Evolutionary conservation across 2,113 vertebrate species (phyloP), one percentile per base, ranked within the genome.

Genomic region (Antigone vipio): DNA sequence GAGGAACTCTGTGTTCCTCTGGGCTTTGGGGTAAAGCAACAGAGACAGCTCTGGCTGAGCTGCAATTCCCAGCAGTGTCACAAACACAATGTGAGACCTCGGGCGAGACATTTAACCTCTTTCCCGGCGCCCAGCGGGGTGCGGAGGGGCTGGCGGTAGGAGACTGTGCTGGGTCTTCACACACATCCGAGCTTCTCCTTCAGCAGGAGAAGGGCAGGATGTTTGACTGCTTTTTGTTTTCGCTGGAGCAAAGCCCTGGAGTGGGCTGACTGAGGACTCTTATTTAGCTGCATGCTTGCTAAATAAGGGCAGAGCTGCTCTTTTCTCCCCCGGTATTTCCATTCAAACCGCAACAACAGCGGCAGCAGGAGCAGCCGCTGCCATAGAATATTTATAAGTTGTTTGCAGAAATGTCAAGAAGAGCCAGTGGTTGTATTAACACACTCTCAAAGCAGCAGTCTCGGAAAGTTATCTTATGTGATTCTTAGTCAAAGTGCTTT

Each of bases 381-480:
- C 94, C 91, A 73, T 91, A 72, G 93, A 97, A 96, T 97, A 97
- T 96, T 97, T 78, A 96, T 95, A 86, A 96, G 95, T 35, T 92
- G 95, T 91, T 92, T 78, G 95, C 93, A 89, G 85, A 95, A 93
- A 95, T 93, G 94, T 89, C 95, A 96, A 29, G 89, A 90, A 67
- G 95, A 96, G 89, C 69, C 96, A 55, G 93, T 56, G 56, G 91
- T 93, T 84, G 85, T 78, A 62, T 12, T 53, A 78, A 50, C 83
- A 66, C 86, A n/a, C 85, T 56, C 94, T 81, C 38, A 23, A 69
- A 95, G 89, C 93, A 82, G 89, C 55, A 45, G 89, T 26, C 71
- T 79, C 3, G 0, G 60, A 59, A 72, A 83, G 77, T 66, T 87
- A 44, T 68, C 88, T 47, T 30, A 47, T 11, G 85, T 5, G 52